Conservation (phyloP, 1,140 invertebrate genomes). For the Reticulitermes speratus region DNA sequence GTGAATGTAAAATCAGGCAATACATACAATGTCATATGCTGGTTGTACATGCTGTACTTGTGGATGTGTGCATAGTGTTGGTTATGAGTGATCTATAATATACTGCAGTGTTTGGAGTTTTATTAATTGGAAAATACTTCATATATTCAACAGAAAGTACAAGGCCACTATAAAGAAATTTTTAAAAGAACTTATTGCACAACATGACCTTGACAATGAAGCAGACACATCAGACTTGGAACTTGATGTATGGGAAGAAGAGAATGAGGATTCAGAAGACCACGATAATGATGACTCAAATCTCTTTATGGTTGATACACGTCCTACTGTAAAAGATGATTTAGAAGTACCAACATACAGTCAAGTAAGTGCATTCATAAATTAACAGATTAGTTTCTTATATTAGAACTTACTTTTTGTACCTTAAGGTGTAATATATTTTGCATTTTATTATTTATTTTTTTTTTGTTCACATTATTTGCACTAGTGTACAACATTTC, state of each 20-base stretch:
- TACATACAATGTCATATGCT: too few relatives aligned
- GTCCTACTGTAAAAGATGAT: conserved; percentile 43
- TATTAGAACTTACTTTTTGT: conserved; percentile 31
- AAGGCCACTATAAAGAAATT: conserved; percentile 23
- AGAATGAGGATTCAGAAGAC: background rate
- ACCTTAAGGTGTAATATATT: conserved; percentile 18
- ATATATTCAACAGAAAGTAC: conserved; percentile 24
- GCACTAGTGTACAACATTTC: too few relatives aligned
- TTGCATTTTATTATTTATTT: background rate
- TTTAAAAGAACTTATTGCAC: conserved; percentile 29
- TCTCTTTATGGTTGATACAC: conserved; percentile 47
- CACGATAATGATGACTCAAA: background rate
- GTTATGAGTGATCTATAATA: too few relatives aligned
- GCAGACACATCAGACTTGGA: conserved; percentile 29
- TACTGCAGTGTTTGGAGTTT: too few relatives aligned
- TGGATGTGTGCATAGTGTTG: too few relatives aligned
- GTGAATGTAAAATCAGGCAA: too few relatives aligned
- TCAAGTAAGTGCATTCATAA: conserved; percentile 40
- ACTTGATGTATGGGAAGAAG: conserved; percentile 30
- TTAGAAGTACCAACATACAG: conserved; percentile 49
- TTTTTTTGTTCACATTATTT: background rate
- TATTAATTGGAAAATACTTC: background rate
- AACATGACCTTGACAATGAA: conserved; percentile 18
- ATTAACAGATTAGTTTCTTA: background rate
- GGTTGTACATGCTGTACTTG: too few relatives aligned